These are phyloP conservation scores for Megalops cyprinoides DNA, from an alignment of 2,797 vertebrate genomes.

Conservation along the genomic window DNA sequence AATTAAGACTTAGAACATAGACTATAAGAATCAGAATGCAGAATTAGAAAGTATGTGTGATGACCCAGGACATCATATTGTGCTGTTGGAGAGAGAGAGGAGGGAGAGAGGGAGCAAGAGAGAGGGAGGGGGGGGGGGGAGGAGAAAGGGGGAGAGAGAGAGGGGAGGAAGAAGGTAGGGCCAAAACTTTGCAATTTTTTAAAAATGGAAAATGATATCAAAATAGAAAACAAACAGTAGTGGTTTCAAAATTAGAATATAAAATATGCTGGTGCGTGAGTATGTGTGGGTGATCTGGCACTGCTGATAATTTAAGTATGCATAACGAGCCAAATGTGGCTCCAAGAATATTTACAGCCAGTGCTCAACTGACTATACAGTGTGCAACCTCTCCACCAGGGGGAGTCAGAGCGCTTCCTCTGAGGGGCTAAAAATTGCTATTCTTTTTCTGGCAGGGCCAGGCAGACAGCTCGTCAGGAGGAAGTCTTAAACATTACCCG, in stretches of 20 bases:
- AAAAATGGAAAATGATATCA: slow-evolving; percentile 25
- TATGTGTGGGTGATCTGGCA: not conserved
- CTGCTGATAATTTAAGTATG: not conserved
- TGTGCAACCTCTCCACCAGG: slow-evolving; percentile 37
- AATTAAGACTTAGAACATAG: not conserved
- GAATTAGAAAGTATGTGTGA: not conserved
- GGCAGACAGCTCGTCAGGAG: slow-evolving; percentile 59
- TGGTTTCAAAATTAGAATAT: not conserved
- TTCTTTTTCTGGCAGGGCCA: slow-evolving; percentile 52
- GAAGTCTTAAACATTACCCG: slow-evolving; percentile 61
- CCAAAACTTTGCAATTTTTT: not conserved
- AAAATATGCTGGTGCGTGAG: not conserved
- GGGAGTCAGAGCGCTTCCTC: slow-evolving; percentile 37
- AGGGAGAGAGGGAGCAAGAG: not conserved
- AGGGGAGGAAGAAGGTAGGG: not conserved
- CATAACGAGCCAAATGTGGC: not conserved
- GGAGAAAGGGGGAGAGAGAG: not conserved
- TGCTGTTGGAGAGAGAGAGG: not conserved
- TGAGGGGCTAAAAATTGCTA: slow-evolving; percentile 42
- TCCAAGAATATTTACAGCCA: slow-evolving; percentile 17
- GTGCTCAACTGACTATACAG: not conserved
- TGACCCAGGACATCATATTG: not conserved
- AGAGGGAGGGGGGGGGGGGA: too few species aligned
- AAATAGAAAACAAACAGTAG: slow-evolving; percentile 42
- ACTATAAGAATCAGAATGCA: not conserved